Conservation (phyloP, 1,140 invertebrate genomes). For the Calliopsis andreniformis region DNA sequence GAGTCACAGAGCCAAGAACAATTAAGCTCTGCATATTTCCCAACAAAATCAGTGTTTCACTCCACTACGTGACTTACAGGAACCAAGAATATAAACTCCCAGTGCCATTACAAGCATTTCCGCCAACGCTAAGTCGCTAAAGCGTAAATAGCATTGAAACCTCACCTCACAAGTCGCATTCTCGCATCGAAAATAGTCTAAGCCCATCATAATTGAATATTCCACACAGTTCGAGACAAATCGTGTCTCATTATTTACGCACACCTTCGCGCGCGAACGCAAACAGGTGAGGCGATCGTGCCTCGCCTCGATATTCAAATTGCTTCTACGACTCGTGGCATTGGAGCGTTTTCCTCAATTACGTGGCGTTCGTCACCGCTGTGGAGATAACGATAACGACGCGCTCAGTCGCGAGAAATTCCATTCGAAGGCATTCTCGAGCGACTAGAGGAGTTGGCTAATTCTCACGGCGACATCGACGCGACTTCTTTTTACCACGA, state of each 20-base stretch:
- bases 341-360: constrained; percentile 5
- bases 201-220: too few relatives aligned
- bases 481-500: background rate
- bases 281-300: constrained; percentile 23
- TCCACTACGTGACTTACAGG: background rate
- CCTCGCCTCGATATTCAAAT: constrained; percentile 45
- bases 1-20: background rate
- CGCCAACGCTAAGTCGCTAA: background rate
- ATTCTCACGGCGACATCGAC: background rate
- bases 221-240: too few relatives aligned
- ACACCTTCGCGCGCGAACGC: constrained; percentile 7
- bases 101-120: too few relatives aligned
- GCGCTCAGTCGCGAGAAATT: background rate
- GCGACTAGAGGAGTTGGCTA: background rate
- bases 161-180: constrained; percentile 3
- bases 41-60: background rate
- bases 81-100: background rate
- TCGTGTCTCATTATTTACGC: constrained; percentile 24
- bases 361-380: background rate
- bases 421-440: background rate
- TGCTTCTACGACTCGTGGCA: background rate
- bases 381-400: constrained; percentile 21
- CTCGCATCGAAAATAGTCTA: constrained; percentile 21
- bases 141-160: constrained; percentile 19
- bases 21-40: too few relatives aligned